Base-by-base conservation (phyloP, 2,888 invertebrate species). In the Theretra japonica region DNA sequence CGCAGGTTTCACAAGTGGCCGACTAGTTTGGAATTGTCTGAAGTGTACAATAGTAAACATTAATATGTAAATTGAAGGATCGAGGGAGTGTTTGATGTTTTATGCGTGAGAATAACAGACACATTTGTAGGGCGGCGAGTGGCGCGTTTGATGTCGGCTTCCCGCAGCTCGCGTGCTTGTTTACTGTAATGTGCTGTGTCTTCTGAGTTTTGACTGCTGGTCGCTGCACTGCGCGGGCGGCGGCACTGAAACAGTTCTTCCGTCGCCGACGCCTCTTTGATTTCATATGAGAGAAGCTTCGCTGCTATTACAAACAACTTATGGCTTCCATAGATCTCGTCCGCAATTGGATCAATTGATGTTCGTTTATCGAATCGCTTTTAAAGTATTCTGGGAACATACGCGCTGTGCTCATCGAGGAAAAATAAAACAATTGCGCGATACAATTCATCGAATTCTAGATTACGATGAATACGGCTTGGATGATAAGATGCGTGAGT, bases 301-400 rank as follows among this genome's bases (percentile, higher is more conserved):
- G 23, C 23, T 23, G 17, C 41, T 65, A 23, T 65, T 65, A 65
- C 41, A 65, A 21, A 65, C 48, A 48, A 48, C 17, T 65, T 48
- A 65, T n/a, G 65, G 65, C 48, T 17, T 41, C 41, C 65, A 48
- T 65, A 48, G 15, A 65, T 48, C 23, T 2, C 30, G 8, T 53
- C 41, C 30, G 41, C 62, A 48, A 65, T 65, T 65, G 48, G 48
- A 48, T 65, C 65, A 65, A 65, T 65, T 41, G 62, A 48, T 65
- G 65, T 65, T 65, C 48, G 41, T 65, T 65, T 65, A 65, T 65
- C 41, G 65, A 65, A 65, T 65, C 21, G 65, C 21, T 21, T 65
- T 65, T 65, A 65, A 65, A 65, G 65, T 48, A 23, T 65, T 65
- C 25, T 65, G 15, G 23, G 41, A 65, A 65, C 23, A 65, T 48